phyloP scores from a whole-genome alignment of 2,113 vertebrate species.

The Falco punctatus region DNA sequence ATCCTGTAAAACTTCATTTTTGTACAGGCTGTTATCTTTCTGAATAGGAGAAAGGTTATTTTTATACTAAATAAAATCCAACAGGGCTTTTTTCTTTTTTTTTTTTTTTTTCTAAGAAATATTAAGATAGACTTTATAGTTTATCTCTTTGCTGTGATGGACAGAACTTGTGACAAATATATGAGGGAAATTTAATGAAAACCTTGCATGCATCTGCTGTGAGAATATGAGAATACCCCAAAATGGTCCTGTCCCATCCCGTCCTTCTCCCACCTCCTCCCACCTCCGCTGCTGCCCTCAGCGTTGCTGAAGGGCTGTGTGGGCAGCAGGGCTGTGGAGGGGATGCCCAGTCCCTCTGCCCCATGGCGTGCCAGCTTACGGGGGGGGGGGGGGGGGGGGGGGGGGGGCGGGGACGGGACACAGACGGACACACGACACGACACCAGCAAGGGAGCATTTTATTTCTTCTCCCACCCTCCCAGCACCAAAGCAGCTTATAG shows the following conservation, averaged over 20 bases:
- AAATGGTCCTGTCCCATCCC: not conserved
- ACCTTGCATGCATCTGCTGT: not conserved
- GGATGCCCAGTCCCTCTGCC: not conserved
- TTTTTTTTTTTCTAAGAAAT: not conserved
- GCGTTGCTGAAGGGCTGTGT: not conserved
- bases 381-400: fast-evolving
- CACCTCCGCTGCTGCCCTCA: not conserved
- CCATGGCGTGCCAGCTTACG: fast-evolving
- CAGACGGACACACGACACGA: too few relatives aligned
- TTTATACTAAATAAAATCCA: not conserved
- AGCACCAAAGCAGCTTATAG: not conserved
- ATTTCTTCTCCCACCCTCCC: not conserved
- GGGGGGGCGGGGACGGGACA: fast-evolving
- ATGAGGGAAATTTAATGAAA: not conserved
- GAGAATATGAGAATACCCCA: not conserved
- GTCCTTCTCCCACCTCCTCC: not conserved
- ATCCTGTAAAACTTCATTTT: not conserved
- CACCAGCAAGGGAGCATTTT: not conserved
- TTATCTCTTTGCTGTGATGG: not conserved
- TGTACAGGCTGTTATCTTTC: not conserved
- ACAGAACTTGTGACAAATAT: not conserved
- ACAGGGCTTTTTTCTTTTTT: fast-evolving
- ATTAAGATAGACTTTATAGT: not conserved
- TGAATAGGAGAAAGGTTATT: not conserved
- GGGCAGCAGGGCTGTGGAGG: not conserved